Evolutionary conservation across 2,888 invertebrate genomes (phyloP).

Genomic region (Amphipoea lucens): DNA sequence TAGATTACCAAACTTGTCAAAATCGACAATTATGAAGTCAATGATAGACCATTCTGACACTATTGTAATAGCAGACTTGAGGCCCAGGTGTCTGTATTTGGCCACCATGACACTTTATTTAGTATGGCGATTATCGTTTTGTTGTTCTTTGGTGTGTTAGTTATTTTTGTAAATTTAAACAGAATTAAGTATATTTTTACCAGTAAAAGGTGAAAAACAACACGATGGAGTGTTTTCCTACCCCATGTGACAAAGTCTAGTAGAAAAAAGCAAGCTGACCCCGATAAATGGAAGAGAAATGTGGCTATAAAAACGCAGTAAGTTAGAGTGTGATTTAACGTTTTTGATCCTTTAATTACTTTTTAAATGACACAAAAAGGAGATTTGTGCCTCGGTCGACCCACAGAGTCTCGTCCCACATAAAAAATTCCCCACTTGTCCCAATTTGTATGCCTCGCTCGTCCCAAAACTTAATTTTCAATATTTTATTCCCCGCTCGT

Average conservation of each 20-base stretch:
- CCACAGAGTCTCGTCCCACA: conserved; percentile 16
- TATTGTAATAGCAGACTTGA: too few species aligned
- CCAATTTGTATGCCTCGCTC: conserved; percentile 10
- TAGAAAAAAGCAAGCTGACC: conserved; percentile 36
- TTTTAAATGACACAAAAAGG: conserved; percentile 23
- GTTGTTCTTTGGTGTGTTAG: conserved; percentile 20
- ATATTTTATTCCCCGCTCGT: conserved; percentile 18
- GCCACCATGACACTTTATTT: conserved; percentile 30
- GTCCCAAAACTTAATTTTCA: conserved; percentile 19
- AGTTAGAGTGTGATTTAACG: conserved; percentile 18
- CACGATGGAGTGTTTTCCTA: conserved; percentile 28
- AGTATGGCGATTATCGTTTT: conserved; percentile 28
- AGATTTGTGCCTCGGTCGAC: conserved; percentile 6
- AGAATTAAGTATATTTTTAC: conserved; percentile 18
- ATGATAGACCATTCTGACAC: too few species aligned
- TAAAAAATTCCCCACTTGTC: conserved; percentile 17
- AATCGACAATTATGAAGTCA: too few species aligned
- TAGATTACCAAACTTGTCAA: too few species aligned
- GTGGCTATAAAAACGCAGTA: conserved; percentile 10
- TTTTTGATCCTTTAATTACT: conserved; percentile 10
- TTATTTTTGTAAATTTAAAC: conserved; percentile 5
- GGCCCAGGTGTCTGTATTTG: conserved; percentile 29
- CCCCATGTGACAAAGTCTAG: conserved; percentile 24
- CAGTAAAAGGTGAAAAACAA: conserved; percentile 32
- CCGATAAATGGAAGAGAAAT: conserved; percentile 32